Conservation (phyloP, 2,113 vertebrate species). For the Sapayoa aenigma region DNA sequence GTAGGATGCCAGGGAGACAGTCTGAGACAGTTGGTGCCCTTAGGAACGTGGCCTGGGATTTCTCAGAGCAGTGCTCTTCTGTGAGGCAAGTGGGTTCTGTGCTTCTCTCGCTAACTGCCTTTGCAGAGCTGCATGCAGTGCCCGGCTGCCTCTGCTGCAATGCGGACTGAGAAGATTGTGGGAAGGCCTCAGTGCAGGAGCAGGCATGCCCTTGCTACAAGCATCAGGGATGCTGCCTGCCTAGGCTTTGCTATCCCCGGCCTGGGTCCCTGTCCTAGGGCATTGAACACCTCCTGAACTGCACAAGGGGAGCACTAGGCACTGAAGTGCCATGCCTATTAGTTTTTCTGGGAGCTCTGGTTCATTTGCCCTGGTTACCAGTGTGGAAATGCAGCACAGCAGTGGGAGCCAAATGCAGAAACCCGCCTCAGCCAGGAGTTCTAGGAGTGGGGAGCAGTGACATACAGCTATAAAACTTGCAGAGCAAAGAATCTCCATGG, state of each 20-base stretch:
- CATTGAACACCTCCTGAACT: neutral
- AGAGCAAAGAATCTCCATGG: accelerated
- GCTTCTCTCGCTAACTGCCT: neutral
- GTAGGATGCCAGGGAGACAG: neutral
- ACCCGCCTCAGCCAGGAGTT: neutral
- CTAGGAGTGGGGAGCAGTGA: neutral
- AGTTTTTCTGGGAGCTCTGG: neutral
- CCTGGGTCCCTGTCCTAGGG: neutral
- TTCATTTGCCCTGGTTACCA: neutral
- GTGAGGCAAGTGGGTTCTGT: accelerated
- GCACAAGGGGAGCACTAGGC: neutral
- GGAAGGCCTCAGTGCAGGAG: neutral
- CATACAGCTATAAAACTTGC: neutral
- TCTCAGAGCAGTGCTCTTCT: neutral
- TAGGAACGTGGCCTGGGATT: neutral
- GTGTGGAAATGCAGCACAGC: accelerated
- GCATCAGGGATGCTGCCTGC: neutral
- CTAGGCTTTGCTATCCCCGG: accelerated
- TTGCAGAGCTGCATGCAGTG: accelerated
- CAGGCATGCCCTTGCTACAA: neutral
- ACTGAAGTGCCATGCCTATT: accelerated
- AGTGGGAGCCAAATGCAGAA: neutral
- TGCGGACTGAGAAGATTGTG: neutral
- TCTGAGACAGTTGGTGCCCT: neutral
- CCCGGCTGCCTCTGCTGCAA: slow-evolving; percentile 10